Evolutionary conservation across 2,797 vertebrate genomes (phyloP), one percentile per base, ranked within the genome.

Genomic region (Sebastes iracundus): DNA sequence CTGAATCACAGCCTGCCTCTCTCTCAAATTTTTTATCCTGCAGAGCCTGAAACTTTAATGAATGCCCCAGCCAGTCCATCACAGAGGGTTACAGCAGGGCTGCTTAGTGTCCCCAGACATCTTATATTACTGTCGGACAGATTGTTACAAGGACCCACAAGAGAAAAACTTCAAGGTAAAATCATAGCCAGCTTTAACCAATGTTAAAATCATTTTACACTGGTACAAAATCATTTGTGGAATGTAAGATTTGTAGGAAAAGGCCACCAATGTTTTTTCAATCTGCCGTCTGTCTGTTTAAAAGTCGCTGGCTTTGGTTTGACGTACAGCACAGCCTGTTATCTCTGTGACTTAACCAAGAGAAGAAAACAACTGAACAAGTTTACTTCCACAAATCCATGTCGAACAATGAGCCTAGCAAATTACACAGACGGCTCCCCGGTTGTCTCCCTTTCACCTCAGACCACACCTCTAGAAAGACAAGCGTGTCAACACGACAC

Each of bases 391-490:
- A 53, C 33, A 87, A 69, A 75, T 78, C 35, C n/a, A 64, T 70
- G 66, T 83, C 13, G 6, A 67, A 79, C 58, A 76, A 79, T 68
- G 64, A 52, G 18, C 20, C 28, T 4, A 18, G 25, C 56, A 72
- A 71, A 84, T 62, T 27, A 56, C 20, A 62, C 27, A 69, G 23
- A 25, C 56, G 38, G 64, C 53, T 67, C 18, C 55, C 32, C 20
- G n/a, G 18, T 68, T 62, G 27, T 70, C 32, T 74, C 30, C 32
- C 68, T 33, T 73, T 74, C 20, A 65, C 68, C 73, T 72, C 58
- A 82, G 79, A 82, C 87, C 82, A 78, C 82, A 80, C 70, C 70
- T 85, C 61, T 76, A 72, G 66, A 75, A 68, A 72, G 53, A 80
- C 81, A 67, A 53, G 67, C 6, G 32, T 67, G 69, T 64, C 72